Percentiles rank a stretch among this genome's conserved stretches.
These are phyloP conservation scores for Ciconia nigra DNA, from an alignment of 2,797 vertebrate genomes.

Conservation along the genomic window DNA sequence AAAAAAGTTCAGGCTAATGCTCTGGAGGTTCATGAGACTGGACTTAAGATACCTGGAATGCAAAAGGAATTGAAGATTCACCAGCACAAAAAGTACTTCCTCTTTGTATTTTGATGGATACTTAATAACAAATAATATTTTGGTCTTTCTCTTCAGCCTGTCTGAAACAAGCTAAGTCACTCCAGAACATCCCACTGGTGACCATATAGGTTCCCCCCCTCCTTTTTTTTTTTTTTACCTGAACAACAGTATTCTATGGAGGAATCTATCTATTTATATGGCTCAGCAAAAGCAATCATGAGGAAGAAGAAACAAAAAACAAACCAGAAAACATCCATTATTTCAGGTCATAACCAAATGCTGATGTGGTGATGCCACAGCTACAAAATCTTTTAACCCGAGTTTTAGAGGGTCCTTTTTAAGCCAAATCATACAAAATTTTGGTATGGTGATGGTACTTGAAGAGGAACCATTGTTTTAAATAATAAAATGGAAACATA, in stretches of 20 bases:
- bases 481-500: neutral
- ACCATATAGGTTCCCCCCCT: neutral
- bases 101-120: neutral
- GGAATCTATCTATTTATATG: neutral
- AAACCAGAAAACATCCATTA: neutral
- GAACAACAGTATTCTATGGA: neutral
- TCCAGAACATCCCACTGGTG: neutral
- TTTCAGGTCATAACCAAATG: neutral
- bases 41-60: neutral
- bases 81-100: neutral
- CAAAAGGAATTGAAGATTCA: neutral
- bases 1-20: neutral
- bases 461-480: neutral
- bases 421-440: neutral
- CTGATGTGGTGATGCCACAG: neutral
- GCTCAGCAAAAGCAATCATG: neutral
- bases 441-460: neutral
- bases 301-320: neutral
- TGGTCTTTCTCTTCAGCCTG: neutral
- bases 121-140: neutral
- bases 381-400: neutral
- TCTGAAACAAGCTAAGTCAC: neutral
- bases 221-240: too few species aligned
- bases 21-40: neutral
- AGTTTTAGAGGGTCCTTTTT: neutral